Percentiles rank a stretch among this genome's conserved stretches.
Evolutionary conservation across 2,113 vertebrate species (phyloP).

Genomic region (Piliocolobus tephrosceles): DNA sequence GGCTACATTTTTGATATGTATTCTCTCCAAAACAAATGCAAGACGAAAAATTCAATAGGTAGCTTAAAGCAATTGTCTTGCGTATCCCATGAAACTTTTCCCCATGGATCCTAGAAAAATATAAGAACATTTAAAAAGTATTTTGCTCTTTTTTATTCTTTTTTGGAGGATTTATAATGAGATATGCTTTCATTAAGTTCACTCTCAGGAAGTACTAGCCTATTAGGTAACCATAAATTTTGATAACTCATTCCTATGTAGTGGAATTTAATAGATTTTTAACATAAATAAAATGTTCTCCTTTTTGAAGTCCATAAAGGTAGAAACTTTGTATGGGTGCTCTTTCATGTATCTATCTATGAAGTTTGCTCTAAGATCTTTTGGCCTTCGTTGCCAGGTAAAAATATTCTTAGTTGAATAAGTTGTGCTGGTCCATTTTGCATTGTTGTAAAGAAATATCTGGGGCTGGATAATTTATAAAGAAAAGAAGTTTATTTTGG

Average conservation of each 20-base stretch:
- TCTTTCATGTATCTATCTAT: not conserved
- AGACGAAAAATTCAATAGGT: conserved; percentile 21
- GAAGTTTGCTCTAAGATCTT: not conserved
- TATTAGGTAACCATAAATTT: conserved; percentile 34
- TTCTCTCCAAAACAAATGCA: conserved; percentile 35
- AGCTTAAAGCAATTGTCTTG: not conserved
- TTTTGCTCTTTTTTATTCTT: conserved; percentile 26
- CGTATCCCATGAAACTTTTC: not conserved
- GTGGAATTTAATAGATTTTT: conserved; percentile 23
- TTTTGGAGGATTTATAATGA: conserved; percentile 26
- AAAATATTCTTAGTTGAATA: not conserved
- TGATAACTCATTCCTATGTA: not conserved
- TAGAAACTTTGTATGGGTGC: not conserved
- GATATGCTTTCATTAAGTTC: not conserved
- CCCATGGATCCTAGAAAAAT: not conserved
- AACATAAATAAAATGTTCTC: not conserved
- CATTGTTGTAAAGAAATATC: too few species aligned
- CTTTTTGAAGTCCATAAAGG: not conserved
- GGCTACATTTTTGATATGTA: not conserved
- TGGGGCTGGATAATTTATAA: too few species aligned
- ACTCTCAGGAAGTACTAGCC: not conserved
- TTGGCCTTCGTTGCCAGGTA: not conserved
- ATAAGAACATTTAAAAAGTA: not conserved
- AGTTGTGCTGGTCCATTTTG: not conserved
- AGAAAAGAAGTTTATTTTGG: too few species aligned